Conservation (phyloP, 35 echinoderm and acorn worm species). For the Ophioderma brevispina region DNA sequence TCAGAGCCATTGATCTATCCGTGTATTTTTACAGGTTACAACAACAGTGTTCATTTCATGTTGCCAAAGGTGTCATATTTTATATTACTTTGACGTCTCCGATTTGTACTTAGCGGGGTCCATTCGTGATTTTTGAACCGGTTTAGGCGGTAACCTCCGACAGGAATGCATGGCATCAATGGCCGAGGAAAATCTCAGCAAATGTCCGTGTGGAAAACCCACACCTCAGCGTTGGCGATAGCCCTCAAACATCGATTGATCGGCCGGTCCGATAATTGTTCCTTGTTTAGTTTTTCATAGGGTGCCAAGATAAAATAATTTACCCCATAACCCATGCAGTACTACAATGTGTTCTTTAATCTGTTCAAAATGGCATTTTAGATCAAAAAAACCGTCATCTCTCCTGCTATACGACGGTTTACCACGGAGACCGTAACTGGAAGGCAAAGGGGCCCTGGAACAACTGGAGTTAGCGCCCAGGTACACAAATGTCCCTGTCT, state of each 20-base stretch:
- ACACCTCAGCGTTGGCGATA: slow-evolving; percentile 34
- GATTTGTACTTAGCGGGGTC: slow-evolving; percentile 60
- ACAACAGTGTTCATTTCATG: neutral
- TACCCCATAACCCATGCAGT: slow-evolving; percentile 23
- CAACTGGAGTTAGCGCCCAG: slow-evolving; percentile 38
- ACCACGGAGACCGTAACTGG: slow-evolving; percentile 40
- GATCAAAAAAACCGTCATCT: slow-evolving; percentile 9
- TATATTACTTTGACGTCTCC: no score
- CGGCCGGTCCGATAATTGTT: slow-evolving; percentile 14
- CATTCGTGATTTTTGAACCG: slow-evolving; percentile 33
- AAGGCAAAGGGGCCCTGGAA: slow-evolving; percentile 8
- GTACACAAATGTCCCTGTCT: slow-evolving; percentile 30
- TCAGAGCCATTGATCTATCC: no score
- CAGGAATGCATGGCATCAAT: slow-evolving; percentile 51
- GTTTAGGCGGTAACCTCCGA: slow-evolving; percentile 70
- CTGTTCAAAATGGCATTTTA: slow-evolving; percentile 53
- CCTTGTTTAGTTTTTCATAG: slow-evolving; percentile 35
- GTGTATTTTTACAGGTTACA: neutral
- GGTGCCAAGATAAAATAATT: slow-evolving; percentile 3
- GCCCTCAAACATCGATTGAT: slow-evolving; percentile 24
- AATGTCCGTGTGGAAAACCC: slow-evolving; percentile 61
- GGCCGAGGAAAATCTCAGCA: slow-evolving; percentile 65
- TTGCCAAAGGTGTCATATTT: neutral
- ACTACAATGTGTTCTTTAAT: slow-evolving; percentile 35
- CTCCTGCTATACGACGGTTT: slow-evolving; percentile 45